Evolutionary conservation across 2,113 vertebrate genomes (phyloP).

Genomic region (Zingel zingel): DNA sequence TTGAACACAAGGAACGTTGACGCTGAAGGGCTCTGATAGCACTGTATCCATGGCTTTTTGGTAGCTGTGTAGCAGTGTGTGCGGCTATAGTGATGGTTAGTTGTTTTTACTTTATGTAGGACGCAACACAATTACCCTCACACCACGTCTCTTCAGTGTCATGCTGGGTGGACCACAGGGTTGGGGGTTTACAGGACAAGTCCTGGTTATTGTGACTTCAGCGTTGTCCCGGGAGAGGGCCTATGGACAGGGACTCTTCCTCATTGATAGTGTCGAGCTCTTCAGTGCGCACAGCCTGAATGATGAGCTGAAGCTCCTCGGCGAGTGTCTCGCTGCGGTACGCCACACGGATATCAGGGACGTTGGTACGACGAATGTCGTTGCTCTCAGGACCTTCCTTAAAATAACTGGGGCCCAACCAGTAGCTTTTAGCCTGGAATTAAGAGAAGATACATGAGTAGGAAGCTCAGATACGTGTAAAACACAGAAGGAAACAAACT

Average conservation of each 20-base stretch:
- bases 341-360: conserved; percentile 93
- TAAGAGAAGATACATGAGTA: background rate
- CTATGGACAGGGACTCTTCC: conserved; percentile 84
- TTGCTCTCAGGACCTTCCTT: conserved; percentile 91
- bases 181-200: conserved; percentile 12
- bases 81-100: conserved; percentile 25
- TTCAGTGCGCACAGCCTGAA: conserved; percentile 88
- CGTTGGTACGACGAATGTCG: conserved; percentile 94
- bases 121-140: conserved; percentile 7
- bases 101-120: conserved; percentile 10
- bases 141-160: conserved; percentile 18
- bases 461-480: background rate
- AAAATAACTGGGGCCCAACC: conserved; percentile 90
- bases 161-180: conserved; percentile 26
- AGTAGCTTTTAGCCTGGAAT: conserved; percentile 92
- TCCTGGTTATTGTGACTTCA: conserved; percentile 3
- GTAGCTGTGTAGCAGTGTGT: conserved; percentile 31
- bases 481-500: background rate
- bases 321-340: conserved; percentile 93
- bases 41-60: conserved; percentile 45
- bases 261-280: conserved; percentile 88
- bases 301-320: conserved; percentile 94
- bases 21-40: conserved; percentile 10
- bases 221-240: conserved; percentile 61
- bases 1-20: background rate